Evolutionary conservation across 2,888 invertebrate species (phyloP).

Genomic region (Archips xylosteana): DNA sequence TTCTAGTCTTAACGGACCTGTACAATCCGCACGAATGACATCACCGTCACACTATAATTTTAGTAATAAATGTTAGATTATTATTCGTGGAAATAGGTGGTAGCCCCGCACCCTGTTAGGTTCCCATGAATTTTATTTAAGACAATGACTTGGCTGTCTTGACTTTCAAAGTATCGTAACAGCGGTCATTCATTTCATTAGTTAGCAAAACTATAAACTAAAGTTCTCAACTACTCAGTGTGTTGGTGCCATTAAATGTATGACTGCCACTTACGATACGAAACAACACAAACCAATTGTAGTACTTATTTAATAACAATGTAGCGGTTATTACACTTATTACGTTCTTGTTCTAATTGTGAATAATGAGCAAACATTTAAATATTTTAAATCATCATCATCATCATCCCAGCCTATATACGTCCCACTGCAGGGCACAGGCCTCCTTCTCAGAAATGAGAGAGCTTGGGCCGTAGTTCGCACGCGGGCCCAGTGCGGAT

Average conservation of each 20-base stretch:
- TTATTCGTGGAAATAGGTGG: slow-evolving; percentile 31
- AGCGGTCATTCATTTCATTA: slow-evolving; percentile 7
- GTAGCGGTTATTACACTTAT: background rate
- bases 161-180: slow-evolving; percentile 23
- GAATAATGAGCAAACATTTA: background rate
- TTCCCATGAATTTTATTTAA: slow-evolving; percentile 30
- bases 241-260: slow-evolving; percentile 21
- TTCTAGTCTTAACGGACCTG: slow-evolving; percentile 22
- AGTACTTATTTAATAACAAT: background rate
- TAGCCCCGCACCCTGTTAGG: slow-evolving; percentile 24
- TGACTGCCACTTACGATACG: background rate
- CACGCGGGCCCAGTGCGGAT: no score
- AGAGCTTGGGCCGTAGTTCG: no score
- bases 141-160: slow-evolving; percentile 5
- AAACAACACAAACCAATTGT: slow-evolving; percentile 30
- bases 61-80: slow-evolving; percentile 30
- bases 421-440: no score
- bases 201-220: slow-evolving; percentile 18
- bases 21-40: slow-evolving; percentile 26
- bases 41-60: slow-evolving; percentile 33
- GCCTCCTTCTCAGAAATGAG: no score
- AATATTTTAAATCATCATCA: background rate
- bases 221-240: slow-evolving; percentile 21
- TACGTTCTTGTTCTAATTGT: slow-evolving; percentile 4
- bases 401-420: no score